phyloP scores from a whole-genome alignment of 2,888 invertebrate species.

The Teleogryllus oceanicus region DNA sequence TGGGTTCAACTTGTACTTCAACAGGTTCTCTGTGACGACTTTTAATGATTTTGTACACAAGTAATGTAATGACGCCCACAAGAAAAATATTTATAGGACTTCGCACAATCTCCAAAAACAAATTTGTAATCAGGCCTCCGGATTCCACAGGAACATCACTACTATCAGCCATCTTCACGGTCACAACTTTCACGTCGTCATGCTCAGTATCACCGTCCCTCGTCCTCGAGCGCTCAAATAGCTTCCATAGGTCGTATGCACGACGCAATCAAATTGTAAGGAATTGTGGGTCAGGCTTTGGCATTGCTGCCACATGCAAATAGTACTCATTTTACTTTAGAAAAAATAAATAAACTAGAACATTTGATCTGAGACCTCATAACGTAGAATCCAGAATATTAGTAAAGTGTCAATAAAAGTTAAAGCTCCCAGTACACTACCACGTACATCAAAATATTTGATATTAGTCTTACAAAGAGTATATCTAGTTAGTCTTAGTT shows the following conservation, averaged over 20 bases:
- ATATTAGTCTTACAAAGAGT: too few species aligned
- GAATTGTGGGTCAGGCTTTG: neutral
- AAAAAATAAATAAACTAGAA: too few species aligned
- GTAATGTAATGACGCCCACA: conserved; percentile 63
- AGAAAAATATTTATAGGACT: conserved; percentile 70
- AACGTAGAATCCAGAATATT: too few species aligned
- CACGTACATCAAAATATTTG: too few species aligned
- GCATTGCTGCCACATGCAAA: too few species aligned
- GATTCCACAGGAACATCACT: conserved; percentile 22
- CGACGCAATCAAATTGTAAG: neutral
- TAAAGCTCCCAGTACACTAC: too few species aligned
- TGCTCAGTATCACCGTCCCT: conserved; percentile 23
- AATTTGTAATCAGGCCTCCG: conserved; percentile 40
- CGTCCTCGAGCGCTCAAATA: neutral
- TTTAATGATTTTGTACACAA: conserved; percentile 72
- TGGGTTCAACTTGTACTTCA: conserved; percentile 53
- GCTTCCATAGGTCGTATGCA: neutral
- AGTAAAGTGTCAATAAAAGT: too few species aligned
- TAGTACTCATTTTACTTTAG: too few species aligned
- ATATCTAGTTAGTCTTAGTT: too few species aligned
- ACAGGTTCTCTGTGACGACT: conserved; percentile 43
- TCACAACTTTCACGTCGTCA: conserved; percentile 32
- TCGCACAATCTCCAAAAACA: conserved; percentile 60
- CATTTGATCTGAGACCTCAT: too few species aligned
- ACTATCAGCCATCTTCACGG: conserved; percentile 34